Evolutionary conservation across 2,888 invertebrate genomes (phyloP).

Genomic region (Tolmerus cingulatus): DNA sequence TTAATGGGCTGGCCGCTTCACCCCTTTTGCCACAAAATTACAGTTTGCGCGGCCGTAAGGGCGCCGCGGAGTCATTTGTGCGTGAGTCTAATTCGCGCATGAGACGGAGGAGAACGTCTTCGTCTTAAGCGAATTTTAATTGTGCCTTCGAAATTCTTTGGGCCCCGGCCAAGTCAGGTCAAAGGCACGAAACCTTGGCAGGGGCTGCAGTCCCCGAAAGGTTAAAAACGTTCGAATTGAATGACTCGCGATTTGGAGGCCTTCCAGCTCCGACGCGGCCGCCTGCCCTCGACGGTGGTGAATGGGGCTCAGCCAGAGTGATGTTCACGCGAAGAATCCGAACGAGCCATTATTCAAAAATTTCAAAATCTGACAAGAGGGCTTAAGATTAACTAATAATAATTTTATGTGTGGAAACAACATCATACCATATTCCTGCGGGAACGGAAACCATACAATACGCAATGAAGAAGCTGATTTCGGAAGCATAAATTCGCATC

Average conservation of each 20-base stretch:
- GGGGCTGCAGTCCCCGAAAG: neutral
- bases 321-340: neutral
- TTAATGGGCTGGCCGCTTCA: conserved; percentile 7
- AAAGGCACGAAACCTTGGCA: conserved; percentile 38
- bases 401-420: too few relatives aligned
- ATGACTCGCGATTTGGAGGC: conserved; percentile 13
- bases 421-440: too few relatives aligned
- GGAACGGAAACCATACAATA: too few relatives aligned
- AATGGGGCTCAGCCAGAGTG: neutral
- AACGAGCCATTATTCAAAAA: neutral
- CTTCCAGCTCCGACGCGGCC: neutral
- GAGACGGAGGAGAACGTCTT: neutral
- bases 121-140: conserved; percentile 15
- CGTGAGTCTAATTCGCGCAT: conserved; percentile 26
- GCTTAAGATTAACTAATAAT: neutral
- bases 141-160: conserved; percentile 9
- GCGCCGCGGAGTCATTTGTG: neutral
- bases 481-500: too few relatives aligned
- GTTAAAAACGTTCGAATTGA: neutral
- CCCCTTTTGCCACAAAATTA: neutral
- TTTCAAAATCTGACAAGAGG: neutral
- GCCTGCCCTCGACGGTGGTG: neutral
- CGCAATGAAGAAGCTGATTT: too few relatives aligned
- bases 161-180: conserved; percentile 18
- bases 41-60: neutral